phyloP scores from a whole-genome alignment of 2,888 invertebrate species.

The Itoplectis maculator region DNA sequence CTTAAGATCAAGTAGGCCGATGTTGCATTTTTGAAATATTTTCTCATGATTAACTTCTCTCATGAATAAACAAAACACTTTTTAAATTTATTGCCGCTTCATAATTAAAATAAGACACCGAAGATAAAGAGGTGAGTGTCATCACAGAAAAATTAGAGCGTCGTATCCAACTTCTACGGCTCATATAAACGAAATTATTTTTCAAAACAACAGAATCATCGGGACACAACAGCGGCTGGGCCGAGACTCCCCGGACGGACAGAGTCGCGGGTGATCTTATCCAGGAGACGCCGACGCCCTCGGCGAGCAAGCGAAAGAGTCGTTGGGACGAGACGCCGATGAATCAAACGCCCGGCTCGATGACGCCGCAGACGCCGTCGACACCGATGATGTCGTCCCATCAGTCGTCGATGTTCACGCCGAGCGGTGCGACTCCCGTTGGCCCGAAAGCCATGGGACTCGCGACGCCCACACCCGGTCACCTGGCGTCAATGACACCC shows the following conservation, averaged over 20 bases:
- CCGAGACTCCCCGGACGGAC: constrained; percentile 98
- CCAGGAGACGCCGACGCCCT: constrained; percentile 97
- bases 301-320: constrained; percentile 96
- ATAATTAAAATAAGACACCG: too few species aligned
- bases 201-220: constrained; percentile 90
- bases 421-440: constrained; percentile 90
- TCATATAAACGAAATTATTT: background rate
- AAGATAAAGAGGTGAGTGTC: background rate
- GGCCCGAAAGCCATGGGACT: constrained; percentile 99
- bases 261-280: constrained; percentile 92
- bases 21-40: too few species aligned
- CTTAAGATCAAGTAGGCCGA: too few species aligned
- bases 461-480: constrained; percentile 99
- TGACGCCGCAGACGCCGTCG: constrained; percentile 92
- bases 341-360: constrained; percentile 88
- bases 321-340: constrained; percentile 99
- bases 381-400: constrained; percentile 91
- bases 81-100: too few species aligned
- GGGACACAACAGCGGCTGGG: constrained; percentile 98
- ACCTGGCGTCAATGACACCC: constrained; percentile 99
- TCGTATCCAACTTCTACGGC: background rate
- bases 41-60: too few species aligned
- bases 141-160: background rate
- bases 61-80: too few species aligned
- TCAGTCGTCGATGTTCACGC: constrained; percentile 89